A percentile compares a stretch with the other conserved stretches of the same genome.
phyloP scores from a whole-genome alignment of 2,797 vertebrate genomes.

The Lepilemur ruficaudatus region DNA sequence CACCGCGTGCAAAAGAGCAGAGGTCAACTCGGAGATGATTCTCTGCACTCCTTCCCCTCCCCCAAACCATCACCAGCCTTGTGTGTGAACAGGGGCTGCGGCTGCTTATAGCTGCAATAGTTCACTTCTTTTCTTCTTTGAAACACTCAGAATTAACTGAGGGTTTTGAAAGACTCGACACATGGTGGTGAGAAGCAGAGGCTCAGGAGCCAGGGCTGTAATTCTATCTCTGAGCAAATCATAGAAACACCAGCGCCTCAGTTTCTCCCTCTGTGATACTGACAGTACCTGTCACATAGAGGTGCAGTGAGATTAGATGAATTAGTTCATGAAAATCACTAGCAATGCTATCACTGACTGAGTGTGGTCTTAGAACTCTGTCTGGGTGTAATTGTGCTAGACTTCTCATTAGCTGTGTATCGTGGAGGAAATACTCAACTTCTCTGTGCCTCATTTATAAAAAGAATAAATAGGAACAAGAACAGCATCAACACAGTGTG shows the following conservation, averaged over 20 bases:
- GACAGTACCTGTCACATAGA: background rate
- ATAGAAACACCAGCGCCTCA: background rate
- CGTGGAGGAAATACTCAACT: background rate
- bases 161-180: background rate
- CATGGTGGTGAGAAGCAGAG: background rate
- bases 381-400: background rate
- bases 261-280: background rate
- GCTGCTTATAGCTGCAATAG: too few species aligned
- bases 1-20: background rate
- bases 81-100: rapidly evolving
- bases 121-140: rapidly evolving
- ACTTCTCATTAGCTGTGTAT: background rate
- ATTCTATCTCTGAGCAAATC: background rate
- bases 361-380: background rate
- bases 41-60: rapidly evolving
- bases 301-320: rapidly evolving
- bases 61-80: background rate
- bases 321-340: background rate
- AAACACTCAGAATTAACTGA: background rate
- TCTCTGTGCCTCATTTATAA: background rate
- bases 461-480: background rate
- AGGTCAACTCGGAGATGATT: background rate
- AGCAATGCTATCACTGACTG: rapidly evolving
- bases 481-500: rapidly evolving
- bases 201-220: background rate